Evolutionary conservation across 1,140 invertebrate genomes (phyloP), one percentile per base, ranked within the genome.

Genomic region (Mercenaria mercenaria): DNA sequence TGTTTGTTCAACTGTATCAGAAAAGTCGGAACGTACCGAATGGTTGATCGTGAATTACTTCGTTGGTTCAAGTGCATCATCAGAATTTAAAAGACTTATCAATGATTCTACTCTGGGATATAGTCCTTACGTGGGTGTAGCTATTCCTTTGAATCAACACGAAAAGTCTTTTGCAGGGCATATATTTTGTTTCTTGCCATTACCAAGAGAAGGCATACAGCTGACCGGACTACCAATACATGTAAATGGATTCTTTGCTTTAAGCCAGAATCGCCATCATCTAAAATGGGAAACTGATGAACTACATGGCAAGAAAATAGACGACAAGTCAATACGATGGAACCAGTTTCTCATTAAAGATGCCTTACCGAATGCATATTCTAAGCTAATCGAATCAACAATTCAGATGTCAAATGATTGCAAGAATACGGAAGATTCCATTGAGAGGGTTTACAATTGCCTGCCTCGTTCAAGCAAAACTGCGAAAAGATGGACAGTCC

Each of bases 131-230:
- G 86, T 88, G n/a, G 77, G 86, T 18, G 56, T 88, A 8, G 86
- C 86, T 26, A 39, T 26, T 32, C 86, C 76, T 43, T 11, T 80
- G 18, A 15, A 15, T 26, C 8, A 20, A 67, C 20, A n/a, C 6
- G n/a, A 34, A 37, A 26, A 39, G 39, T 26, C 11, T 1, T 61
- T 79, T 81, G 61, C 67, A 47, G 86, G 86, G 11, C 93, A 94
- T 32, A 43, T 94, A 2, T 95, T 94, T 80, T 94, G 93, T 83
- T 94, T 93, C 80, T 64, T 95, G 15, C 94, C 94, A 15, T 91
- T 94, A 23, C 93, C 93, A n/a, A 80, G 91, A 29, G 74, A 90
- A 32, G 52, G 77, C 6, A 52, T 61, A 52, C 89, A 82, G 56
- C 64, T 74, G 26, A 93, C 93, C 0, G 94, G 94, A 4, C 90